phyloP scores from a whole-genome alignment of 2,113 vertebrate species.

The Calypte anna region DNA sequence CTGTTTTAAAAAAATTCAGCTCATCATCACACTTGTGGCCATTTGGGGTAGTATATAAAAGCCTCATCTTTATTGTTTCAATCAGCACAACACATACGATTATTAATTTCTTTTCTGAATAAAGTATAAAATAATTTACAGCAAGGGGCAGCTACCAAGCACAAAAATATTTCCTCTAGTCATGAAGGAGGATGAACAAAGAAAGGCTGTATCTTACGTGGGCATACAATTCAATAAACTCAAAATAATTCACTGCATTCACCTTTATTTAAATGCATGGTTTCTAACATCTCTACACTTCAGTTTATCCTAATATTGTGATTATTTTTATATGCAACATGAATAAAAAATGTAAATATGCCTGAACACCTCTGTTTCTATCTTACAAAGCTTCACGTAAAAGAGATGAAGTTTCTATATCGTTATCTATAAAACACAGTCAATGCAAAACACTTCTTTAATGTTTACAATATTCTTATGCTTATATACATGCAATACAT shows the following conservation, averaged over 20 bases:
- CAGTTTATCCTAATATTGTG: neutral
- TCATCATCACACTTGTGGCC: neutral
- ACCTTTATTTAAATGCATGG: neutral
- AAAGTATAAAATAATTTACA: neutral
- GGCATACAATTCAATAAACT: neutral
- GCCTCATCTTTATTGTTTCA: fast-evolving
- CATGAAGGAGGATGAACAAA: neutral
- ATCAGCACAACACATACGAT: neutral
- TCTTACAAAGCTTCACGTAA: neutral
- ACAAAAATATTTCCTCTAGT: neutral
- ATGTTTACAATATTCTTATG: neutral
- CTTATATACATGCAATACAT: neutral
- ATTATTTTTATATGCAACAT: neutral
- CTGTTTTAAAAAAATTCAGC: neutral
- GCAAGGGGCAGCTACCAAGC: neutral
- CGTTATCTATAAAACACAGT: neutral
- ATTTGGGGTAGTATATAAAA: neutral
- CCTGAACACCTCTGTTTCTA: neutral
- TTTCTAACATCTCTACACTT: neutral
- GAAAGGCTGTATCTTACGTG: neutral
- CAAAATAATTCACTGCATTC: neutral
- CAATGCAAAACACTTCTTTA: neutral
- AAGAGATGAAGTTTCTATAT: neutral
- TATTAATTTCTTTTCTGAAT: neutral
- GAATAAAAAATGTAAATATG: neutral